These are phyloP conservation scores for Sclerodermus sp. DNA, from an alignment of 2,888 invertebrate species.

Conservation along the genomic window DNA sequence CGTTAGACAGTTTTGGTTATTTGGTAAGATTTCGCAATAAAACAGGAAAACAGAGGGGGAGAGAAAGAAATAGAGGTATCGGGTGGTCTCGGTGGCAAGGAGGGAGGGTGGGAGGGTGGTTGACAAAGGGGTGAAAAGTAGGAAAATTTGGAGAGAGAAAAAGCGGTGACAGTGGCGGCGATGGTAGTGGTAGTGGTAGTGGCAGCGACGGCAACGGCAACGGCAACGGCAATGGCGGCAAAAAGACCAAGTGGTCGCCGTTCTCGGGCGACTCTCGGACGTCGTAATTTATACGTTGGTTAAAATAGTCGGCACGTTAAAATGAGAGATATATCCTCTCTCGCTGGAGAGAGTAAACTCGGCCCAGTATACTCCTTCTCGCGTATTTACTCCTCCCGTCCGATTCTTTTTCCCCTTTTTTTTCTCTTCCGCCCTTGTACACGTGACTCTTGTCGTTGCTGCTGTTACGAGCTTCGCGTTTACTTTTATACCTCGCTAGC, in stretches of 20 bases:
- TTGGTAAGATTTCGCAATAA: too few species aligned
- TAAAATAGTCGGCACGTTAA: conserved; percentile 37
- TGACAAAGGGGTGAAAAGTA: too few species aligned
- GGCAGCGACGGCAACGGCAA: too few species aligned
- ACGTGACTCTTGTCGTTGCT: background rate
- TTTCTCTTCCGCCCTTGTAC: background rate
- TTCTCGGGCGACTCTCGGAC: conserved; percentile 26
- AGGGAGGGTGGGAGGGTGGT: too few species aligned
- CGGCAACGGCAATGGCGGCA: conserved; percentile 14
- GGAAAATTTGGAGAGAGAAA: background rate
- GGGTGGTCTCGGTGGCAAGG: too few species aligned
- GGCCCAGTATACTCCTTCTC: too few species aligned
- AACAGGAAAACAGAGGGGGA: background rate
- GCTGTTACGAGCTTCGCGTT: background rate
- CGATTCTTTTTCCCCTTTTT: conserved; percentile 22
- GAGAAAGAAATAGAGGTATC: too few species aligned
- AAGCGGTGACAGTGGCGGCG: too few species aligned
- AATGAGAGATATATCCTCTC: conserved; percentile 32
- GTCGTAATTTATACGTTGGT: conserved; percentile 37
- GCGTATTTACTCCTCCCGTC: conserved; percentile 12
- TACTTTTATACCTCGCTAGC: background rate
- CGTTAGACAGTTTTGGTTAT: too few species aligned
- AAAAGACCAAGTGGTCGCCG: conserved; percentile 30
- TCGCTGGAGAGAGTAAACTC: background rate
- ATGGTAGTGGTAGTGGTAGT: too few species aligned